Conservation (phyloP, 2,888 invertebrate species). For the Meiosimyza platycephala region DNA sequence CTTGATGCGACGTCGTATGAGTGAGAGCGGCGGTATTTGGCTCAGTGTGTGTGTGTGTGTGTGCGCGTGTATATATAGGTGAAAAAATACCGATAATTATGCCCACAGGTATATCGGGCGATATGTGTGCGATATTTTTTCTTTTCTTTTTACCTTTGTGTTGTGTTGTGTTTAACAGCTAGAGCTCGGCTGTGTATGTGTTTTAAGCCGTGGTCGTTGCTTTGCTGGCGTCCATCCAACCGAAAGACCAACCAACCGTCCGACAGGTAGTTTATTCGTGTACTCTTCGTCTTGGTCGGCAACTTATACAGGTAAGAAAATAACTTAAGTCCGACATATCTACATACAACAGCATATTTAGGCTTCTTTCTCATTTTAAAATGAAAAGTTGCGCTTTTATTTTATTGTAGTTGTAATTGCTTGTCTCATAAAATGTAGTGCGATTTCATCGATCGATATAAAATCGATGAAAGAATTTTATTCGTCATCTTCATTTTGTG, state of each 20-base stretch:
- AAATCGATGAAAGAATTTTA: no score
- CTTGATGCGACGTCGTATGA: not conserved
- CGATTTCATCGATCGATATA: conserved; percentile 7
- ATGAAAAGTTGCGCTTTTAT: conserved; percentile 9
- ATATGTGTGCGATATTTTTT: not conserved
- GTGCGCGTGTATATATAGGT: not conserved
- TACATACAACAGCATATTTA: conserved; percentile 6
- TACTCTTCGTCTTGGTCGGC: not conserved
- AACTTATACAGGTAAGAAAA: conserved; percentile 22
- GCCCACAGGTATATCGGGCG: not conserved
- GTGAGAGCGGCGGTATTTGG: not conserved
- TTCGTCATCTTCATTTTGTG: no score
- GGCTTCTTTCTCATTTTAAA: conserved; percentile 10
- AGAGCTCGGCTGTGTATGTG: no score
- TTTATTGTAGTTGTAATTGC: conserved; percentile 14
- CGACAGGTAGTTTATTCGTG: conserved; percentile 20
- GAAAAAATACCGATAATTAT: conserved; percentile 2
- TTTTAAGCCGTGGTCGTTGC: no score
- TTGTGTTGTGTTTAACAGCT: no score
- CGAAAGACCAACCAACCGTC: conserved; percentile 7
- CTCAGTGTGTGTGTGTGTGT: conserved; percentile 10
- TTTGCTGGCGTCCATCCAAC: conserved; percentile 8
- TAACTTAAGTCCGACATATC: not conserved
- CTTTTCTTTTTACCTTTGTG: no score
- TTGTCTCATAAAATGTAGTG: conserved; percentile 11